These are phyloP conservation scores for Ibycter americanus DNA, from an alignment of 2,797 vertebrate species.

Conservation along the genomic window DNA sequence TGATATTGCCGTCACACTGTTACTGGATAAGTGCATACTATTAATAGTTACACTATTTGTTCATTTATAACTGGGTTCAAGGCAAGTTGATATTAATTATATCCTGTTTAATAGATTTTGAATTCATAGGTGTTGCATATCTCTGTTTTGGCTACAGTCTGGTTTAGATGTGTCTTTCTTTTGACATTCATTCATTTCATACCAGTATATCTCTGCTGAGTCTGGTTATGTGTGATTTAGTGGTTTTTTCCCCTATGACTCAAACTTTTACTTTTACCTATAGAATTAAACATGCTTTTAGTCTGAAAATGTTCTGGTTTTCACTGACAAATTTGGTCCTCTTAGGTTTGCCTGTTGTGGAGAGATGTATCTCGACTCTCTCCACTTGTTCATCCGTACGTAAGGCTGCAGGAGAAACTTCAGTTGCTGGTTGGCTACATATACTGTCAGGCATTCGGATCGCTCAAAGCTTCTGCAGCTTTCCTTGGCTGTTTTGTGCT, in stretches of 20 bases:
- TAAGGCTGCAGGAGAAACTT: background rate
- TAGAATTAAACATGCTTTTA: background rate
- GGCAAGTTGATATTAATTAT: background rate
- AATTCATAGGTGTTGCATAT: background rate
- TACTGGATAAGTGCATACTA: background rate
- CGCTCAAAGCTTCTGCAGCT: background rate
- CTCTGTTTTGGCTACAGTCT: background rate
- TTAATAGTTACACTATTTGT: background rate
- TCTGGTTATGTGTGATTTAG: background rate
- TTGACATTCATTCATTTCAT: background rate
- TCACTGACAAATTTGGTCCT: background rate
- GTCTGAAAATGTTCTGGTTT: background rate
- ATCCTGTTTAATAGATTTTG: background rate
- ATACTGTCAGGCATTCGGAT: background rate
- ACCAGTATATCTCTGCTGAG: background rate
- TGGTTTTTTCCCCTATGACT: background rate
- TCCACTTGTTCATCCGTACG: background rate
- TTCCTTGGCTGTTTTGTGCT: background rate
- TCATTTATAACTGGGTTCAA: background rate
- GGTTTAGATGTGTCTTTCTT: background rate
- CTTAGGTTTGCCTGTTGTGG: background rate
- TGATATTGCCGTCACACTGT: background rate
- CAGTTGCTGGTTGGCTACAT: background rate
- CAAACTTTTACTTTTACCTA: background rate
- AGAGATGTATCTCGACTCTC: background rate